These are phyloP conservation scores for Brachionus koreanus DNA, from an alignment of 1,140 invertebrate species.

Conservation along the genomic window DNA sequence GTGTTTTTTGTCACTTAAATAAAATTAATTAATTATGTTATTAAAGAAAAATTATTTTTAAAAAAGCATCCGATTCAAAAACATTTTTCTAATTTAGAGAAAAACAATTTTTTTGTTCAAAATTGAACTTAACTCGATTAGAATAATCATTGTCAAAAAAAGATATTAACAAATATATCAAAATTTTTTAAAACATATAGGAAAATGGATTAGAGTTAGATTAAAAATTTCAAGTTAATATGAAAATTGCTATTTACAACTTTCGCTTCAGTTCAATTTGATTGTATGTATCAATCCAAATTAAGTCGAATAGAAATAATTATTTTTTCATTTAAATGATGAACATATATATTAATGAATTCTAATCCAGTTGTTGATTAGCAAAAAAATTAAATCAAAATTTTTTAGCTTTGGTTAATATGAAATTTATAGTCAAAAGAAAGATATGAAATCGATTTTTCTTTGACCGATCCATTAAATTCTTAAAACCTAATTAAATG, in stretches of 20 bases:
- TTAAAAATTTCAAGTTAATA: not conserved
- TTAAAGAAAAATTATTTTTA: too few relatives aligned
- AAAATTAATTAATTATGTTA: too few relatives aligned
- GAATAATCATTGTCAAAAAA: not conserved
- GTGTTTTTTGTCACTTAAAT: too few relatives aligned
- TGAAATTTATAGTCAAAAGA: not conserved
- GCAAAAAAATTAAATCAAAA: not conserved
- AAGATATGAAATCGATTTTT: not conserved
- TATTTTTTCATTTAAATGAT: not conserved
- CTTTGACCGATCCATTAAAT: not conserved
- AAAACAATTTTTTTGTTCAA: too few relatives aligned
- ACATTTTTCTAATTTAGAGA: too few relatives aligned
- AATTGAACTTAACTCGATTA: too few relatives aligned
- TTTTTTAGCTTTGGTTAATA: not conserved
- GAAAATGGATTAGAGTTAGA: not conserved
- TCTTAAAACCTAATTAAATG: not conserved
- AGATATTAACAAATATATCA: not conserved
- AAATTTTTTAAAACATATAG: not conserved
- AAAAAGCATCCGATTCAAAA: too few relatives aligned
- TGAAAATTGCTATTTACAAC: not conserved
- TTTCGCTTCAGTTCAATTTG: not conserved
- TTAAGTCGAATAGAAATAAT: not conserved
- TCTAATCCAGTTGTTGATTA: not conserved
- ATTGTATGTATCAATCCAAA: not conserved
- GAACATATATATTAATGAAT: not conserved